Conservation (phyloP, 1,140 invertebrate genomes). For the silkworm (Bombyx mori) region ASM3026992v2 NC_085113.1:9049501-9050000, state of each 20-base stretch:
- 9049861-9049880: no score
- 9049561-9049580: constrained; percentile 66
- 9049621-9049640: constrained; percentile 91
- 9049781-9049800: no score
- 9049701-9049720: constrained; percentile 88
- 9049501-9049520: constrained; percentile 69
- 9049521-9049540: constrained; percentile 58
- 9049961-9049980: no score
- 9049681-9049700: constrained; percentile 95
- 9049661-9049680: constrained; percentile 96
- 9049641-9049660: constrained; percentile 92
- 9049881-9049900: no score
- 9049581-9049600: constrained; percentile 71
- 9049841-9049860: no score
- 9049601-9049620: constrained; percentile 87
- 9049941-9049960: no score
- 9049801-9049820: no score
- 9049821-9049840: no score
- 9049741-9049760: constrained; percentile 7
- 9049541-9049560: constrained; percentile 67
- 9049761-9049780: no score
- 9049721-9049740: constrained; percentile 54
- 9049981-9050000: no score
- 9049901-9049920: no score
- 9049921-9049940: no score